Percentiles rank a stretch among this genome's conserved stretches.
These are phyloP conservation scores for Xestia c-nigrum DNA, from an alignment of 2,888 invertebrate genomes.

Conservation along the genomic window DNA sequence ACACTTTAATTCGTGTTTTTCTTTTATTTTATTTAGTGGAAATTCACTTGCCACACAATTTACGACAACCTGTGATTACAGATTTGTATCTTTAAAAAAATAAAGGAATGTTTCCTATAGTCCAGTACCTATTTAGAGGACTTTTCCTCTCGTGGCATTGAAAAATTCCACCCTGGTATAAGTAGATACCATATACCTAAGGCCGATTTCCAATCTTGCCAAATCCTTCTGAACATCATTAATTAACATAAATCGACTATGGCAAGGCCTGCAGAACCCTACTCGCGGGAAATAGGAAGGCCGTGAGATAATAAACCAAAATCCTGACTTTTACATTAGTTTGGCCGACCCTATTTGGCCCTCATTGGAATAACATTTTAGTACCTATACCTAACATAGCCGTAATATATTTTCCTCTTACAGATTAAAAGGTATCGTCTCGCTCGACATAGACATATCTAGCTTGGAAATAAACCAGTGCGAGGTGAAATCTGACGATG, in stretches of 20 bases:
- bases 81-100: too few species aligned
- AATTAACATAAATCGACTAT: constrained; percentile 28
- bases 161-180: too few species aligned
- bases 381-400: background rate
- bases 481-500: constrained; percentile 86
- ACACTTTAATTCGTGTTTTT: too few species aligned
- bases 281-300: constrained; percentile 9
- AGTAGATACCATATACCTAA: background rate
- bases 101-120: too few species aligned
- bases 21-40: too few species aligned
- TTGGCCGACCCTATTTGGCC: constrained; percentile 9
- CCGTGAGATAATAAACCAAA: constrained; percentile 26
- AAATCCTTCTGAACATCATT: constrained; percentile 17
- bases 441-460: constrained; percentile 95
- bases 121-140: too few species aligned
- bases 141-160: too few species aligned
- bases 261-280: background rate
- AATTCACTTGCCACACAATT: too few species aligned
- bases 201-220: constrained; percentile 12
- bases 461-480: constrained; percentile 96
- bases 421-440: constrained; percentile 88
- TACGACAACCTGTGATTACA: too few species aligned
- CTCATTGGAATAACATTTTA: constrained; percentile 31
- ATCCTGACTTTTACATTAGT: constrained; percentile 18
- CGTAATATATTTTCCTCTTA: constrained; percentile 36